Conservation (phyloP, 2,888 invertebrate species). For the Sinhomidia bicolor region DNA sequence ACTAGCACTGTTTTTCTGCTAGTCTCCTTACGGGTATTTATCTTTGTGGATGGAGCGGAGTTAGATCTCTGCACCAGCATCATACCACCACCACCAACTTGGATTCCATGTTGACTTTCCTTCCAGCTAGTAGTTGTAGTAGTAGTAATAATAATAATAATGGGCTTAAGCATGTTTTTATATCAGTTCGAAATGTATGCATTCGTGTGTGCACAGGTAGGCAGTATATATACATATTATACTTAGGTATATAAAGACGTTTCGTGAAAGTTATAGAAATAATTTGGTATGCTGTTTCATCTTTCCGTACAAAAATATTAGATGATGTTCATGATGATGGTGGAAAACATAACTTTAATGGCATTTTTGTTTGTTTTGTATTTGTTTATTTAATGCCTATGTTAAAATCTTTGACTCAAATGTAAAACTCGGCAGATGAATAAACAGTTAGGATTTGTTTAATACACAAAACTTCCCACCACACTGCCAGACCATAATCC, state of each 20-base stretch:
- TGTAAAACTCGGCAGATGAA: background rate
- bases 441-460: background rate
- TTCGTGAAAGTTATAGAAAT: conserved; percentile 8
- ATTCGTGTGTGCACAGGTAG: conserved; percentile 9
- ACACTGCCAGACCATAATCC: background rate
- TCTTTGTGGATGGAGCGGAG: conserved; percentile 66
- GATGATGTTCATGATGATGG: background rate
- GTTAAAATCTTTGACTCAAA: background rate
- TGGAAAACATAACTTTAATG: conserved; percentile 17
- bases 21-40: conserved; percentile 68
- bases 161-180: conserved; percentile 10
- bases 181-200: background rate
- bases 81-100: conserved; percentile 19
- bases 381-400: conserved; percentile 7
- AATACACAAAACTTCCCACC: conserved; percentile 7
- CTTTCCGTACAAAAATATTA: conserved; percentile 6
- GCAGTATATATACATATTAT: background rate
- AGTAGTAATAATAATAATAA: background rate
- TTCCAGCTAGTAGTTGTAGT: conserved; percentile 36
- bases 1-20: conserved; percentile 42
- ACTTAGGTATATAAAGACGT: background rate
- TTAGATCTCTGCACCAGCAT: conserved; percentile 50
- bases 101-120: conserved; percentile 68
- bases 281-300: background rate
- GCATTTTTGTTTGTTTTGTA: conserved; percentile 34